Base-by-base conservation (phyloP, 2,113 vertebrate species). In the Neogobius melanostomus region DNA sequence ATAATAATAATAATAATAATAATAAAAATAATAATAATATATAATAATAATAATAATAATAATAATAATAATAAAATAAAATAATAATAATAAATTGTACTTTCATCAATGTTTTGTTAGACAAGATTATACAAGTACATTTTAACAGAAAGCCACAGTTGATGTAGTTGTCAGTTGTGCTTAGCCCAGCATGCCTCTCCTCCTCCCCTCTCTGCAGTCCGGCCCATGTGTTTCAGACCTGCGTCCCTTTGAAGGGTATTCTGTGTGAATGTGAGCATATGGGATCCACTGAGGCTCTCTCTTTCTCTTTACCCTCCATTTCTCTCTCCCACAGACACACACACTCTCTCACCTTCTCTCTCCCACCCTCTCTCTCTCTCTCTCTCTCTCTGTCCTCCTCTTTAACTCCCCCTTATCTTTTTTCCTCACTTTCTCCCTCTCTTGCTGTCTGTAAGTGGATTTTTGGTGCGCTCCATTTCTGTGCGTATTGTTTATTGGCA, bases 401-500 rank as follows among this genome's bases (percentile, higher is more conserved):
- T n/a, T 7, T 52, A 7, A 7, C 15, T 16, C 4, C 5, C 14
- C 6, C 8, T 12, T n/a, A 6, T 52, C 51, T 12, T n/a, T 16
- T n/a, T 52, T 6, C 14, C 49, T 50, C 12, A 14, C 49, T 51
- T 14, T 14, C 11, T 51, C 64, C 60, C 70, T 80, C 72, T 71
- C 75, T 69, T 80, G 72, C 43, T 28, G 76, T 68, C 51, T 73
- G 66, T 85, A 80, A 87, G 83, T 87, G 80, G 85, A 86, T 88
- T 88, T 89, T 85, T 78, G 73, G 73, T 68, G 82, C 47, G 74
- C 86, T 85, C 81, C 83, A 77, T 79, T 88, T 85, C 86, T 84
- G 82, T 68, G 84, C 81, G 88, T 82, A 75, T 88, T 87, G 86
- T 87, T 90, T 90, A 90, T 90, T 91, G 90, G 86, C 90, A 91